Conservation (phyloP, 2,113 vertebrate genomes). For the Thamnophis sirtalis region DNA sequence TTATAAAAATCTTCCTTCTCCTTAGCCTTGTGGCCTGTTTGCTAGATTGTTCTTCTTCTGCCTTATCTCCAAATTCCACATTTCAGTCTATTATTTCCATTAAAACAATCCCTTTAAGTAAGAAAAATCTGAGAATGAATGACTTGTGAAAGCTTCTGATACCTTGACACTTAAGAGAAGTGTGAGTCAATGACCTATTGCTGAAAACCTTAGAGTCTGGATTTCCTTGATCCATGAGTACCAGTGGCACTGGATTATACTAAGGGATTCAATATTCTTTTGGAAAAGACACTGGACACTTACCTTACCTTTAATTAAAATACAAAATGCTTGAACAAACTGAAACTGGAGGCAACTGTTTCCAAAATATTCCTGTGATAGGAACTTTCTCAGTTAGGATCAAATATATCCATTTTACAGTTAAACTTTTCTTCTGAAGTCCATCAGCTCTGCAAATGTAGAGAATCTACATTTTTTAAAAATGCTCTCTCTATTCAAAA, state of each 20-base stretch:
- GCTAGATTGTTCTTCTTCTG: constrained; percentile 43
- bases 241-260: neutral
- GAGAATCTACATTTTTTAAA: neutral
- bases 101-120: constrained; percentile 29
- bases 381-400: neutral
- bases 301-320: neutral
- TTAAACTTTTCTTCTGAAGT: neutral
- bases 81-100: constrained; percentile 46
- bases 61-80: constrained; percentile 42
- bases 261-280: neutral
- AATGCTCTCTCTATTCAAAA: neutral
- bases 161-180: constrained; percentile 16
- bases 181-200: constrained; percentile 42
- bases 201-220: neutral
- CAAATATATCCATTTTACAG: neutral
- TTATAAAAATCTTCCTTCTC: neutral
- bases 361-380: neutral
- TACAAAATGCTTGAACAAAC: neutral
- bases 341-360: neutral
- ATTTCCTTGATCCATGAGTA: constrained; percentile 6
- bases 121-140: constrained; percentile 22
- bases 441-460: neutral
- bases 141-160: constrained; percentile 34
- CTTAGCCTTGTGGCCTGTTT: constrained; percentile 33
- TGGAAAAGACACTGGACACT: neutral